Conservation (phyloP, 2,888 invertebrate species). For the Encarsia formosa region DNA sequence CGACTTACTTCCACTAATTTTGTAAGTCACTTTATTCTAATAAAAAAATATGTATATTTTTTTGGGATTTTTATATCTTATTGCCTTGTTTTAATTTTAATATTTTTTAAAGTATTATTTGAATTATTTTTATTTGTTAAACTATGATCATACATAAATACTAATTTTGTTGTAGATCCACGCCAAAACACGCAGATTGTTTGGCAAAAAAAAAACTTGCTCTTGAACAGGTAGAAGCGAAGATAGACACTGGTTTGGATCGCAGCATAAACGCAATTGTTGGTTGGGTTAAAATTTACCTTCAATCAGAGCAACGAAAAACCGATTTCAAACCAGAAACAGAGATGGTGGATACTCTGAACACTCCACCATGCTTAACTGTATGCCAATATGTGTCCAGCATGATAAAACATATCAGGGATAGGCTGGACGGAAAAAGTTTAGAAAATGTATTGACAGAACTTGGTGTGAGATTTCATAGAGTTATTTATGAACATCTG, state of each 20-base stretch:
- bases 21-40: constrained; percentile 57
- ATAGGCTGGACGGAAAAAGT: constrained; percentile 89
- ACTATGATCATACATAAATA: not conserved
- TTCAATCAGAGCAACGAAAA: constrained; percentile 92
- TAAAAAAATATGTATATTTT: not conserved
- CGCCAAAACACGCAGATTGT: constrained; percentile 85
- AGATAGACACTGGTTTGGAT: constrained; percentile 84
- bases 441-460: constrained; percentile 81
- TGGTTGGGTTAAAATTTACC: constrained; percentile 84
- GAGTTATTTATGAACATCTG: constrained; percentile 90
- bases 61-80: no score
- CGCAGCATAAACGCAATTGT: constrained; percentile 82
- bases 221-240: constrained; percentile 84
- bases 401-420: constrained; percentile 72
- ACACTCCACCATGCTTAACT: constrained; percentile 76
- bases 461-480: constrained; percentile 86
- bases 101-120: constrained; percentile 6
- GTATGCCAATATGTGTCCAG: constrained; percentile 80
- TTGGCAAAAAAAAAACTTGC: constrained; percentile 79
- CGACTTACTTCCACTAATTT: constrained; percentile 79
- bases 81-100: not conserved
- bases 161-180: constrained; percentile 59
- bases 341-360: constrained; percentile 74
- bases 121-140: not conserved
- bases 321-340: constrained; percentile 89